phyloP scores from a whole-genome alignment of 2,888 invertebrate species.

The Diadegma fenestrale region DNA sequence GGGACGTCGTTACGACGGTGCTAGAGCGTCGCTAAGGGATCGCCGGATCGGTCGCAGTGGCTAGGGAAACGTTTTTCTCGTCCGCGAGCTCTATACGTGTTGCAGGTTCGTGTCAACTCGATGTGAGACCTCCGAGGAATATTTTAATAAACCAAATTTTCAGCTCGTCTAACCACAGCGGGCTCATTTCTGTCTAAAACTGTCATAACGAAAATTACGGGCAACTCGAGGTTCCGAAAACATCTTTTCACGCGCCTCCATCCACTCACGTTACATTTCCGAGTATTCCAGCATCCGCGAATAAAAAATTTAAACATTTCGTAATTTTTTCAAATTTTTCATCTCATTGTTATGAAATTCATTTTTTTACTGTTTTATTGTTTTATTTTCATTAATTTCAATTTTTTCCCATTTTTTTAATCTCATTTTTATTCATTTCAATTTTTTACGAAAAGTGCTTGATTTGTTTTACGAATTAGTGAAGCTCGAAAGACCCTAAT shows the following conservation, averaged over 20 bases:
- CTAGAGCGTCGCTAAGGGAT: slow-evolving; percentile 6
- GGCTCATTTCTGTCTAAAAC: neutral
- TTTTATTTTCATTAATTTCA: too few species aligned
- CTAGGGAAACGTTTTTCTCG: neutral
- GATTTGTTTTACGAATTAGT: slow-evolving; percentile 7
- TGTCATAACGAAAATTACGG: neutral
- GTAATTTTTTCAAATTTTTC: too few species aligned
- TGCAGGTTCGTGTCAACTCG: neutral
- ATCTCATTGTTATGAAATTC: too few species aligned
- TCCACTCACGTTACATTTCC: too few species aligned
- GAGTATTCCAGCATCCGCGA: too few species aligned
- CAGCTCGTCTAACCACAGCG: neutral
- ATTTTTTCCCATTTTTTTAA: too few species aligned
- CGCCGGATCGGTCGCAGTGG: slow-evolving; percentile 6
- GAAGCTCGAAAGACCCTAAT: neutral
- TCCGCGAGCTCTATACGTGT: neutral
- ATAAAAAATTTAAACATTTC: too few species aligned
- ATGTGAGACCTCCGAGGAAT: slow-evolving; percentile 39
- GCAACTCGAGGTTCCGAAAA: neutral
- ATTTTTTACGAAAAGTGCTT: neutral
- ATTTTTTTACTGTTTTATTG: too few species aligned
- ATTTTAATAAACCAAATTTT: slow-evolving; percentile 39
- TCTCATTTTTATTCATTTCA: too few species aligned
- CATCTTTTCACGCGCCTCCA: too few species aligned
- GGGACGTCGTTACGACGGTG: slow-evolving; percentile 15